These are phyloP conservation scores for Sebastiscus albofasciatus DNA, from an alignment of 2,797 vertebrate species.

Conservation along the genomic window DNA sequence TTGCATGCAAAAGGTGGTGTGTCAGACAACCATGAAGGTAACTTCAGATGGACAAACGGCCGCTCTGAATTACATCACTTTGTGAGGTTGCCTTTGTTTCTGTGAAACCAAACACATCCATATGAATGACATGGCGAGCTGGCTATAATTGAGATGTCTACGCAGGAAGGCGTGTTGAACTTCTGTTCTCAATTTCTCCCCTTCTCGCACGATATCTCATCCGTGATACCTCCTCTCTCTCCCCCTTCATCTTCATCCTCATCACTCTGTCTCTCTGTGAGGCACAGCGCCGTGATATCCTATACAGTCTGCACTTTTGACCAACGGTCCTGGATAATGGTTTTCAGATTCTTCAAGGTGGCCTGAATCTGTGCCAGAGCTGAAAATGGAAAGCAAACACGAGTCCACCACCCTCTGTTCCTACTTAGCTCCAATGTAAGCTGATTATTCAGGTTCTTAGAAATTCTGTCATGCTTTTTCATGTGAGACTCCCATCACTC, in stretches of 20 bases:
- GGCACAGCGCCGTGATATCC: constrained; percentile 69
- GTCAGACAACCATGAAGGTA: constrained; percentile 89
- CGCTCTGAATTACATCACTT: constrained; percentile 67
- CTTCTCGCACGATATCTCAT: constrained; percentile 76
- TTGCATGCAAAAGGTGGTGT: constrained; percentile 90
- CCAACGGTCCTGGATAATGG: constrained; percentile 74
- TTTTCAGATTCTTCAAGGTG: constrained; percentile 83
- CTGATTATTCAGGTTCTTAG: constrained; percentile 77
- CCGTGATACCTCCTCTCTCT: constrained; percentile 42
- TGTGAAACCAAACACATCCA: constrained; percentile 74
- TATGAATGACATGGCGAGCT: constrained; percentile 66
- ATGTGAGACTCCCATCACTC: constrained; percentile 55
- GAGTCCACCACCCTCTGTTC: constrained; percentile 75
- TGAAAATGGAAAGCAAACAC: constrained; percentile 81
- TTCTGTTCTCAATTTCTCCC: constrained; percentile 68
- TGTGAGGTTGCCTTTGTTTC: constrained; percentile 72
- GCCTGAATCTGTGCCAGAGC: constrained; percentile 76
- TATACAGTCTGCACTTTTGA: constrained; percentile 79
- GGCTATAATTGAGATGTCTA: constrained; percentile 76
- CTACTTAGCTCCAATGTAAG: constrained; percentile 79
- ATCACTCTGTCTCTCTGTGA: constrained; percentile 59
- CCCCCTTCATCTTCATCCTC: constrained; percentile 45
- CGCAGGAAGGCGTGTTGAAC: constrained; percentile 62
- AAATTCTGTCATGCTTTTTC: constrained; percentile 68
- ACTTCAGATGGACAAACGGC: constrained; percentile 60